phyloP scores from a whole-genome alignment of 2,888 invertebrate genomes.

The Micoletzkya japonica region DNA sequence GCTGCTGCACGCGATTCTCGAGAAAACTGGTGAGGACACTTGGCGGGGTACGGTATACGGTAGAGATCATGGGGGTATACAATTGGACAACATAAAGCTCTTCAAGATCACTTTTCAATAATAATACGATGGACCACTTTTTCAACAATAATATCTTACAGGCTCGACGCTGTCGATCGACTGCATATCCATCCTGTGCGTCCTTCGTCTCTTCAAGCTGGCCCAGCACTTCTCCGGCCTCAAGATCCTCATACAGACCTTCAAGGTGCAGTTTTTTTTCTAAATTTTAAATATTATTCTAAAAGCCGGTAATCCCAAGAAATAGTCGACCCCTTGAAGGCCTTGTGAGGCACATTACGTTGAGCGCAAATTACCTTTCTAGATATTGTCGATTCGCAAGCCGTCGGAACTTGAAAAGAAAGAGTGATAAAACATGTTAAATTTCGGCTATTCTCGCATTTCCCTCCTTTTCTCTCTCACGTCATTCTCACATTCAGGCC shows the following conservation, averaged over 20 bases:
- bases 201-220: conserved; percentile 67
- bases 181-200: conserved; percentile 65
- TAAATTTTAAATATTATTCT: too few species aligned
- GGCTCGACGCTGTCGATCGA: conserved; percentile 71
- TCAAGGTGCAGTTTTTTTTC: conserved; percentile 47
- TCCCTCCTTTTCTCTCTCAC: neutral
- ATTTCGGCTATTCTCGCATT: conserved; percentile 16
- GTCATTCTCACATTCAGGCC: conserved; percentile 64
- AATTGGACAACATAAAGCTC: too few species aligned
- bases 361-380: too few species aligned
- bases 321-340: too few species aligned
- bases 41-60: too few species aligned
- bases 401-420: neutral
- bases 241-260: conserved; percentile 92
- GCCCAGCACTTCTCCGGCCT: conserved; percentile 70
- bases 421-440: neutral
- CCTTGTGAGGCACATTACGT: too few species aligned
- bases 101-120: too few species aligned
- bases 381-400: neutral
- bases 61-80: too few species aligned
- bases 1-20: conserved; percentile 63
- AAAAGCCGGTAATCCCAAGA: too few species aligned
- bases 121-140: conserved; percentile 13
- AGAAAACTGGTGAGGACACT: conserved; percentile 31
- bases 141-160: conserved; percentile 66